Base-by-base conservation (phyloP, 1,140 invertebrate genomes). In the Alviniconcha marisindica region DNA sequence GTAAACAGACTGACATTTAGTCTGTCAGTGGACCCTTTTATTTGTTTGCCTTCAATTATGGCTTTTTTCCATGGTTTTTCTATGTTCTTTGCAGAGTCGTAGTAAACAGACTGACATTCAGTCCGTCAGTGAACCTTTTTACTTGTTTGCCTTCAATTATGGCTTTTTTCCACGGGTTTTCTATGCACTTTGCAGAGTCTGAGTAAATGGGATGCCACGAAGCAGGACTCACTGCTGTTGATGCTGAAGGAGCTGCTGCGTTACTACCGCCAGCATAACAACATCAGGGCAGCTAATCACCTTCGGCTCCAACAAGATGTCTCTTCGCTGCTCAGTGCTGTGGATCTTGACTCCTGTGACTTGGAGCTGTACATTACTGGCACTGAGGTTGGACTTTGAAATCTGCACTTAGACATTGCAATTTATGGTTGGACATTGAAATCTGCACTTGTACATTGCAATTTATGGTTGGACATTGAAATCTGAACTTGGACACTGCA, bases 331-430 rank as follows among this genome's bases (percentile, higher is more conserved):
- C 38, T 63, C 38, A 28, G 12, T 24, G 31, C 31, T 14, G 4
- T 36, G 2, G 38, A 60, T 36, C n/a, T 60, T 14, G 42, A 44
- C 14, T 18, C 54, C 4, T 31, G 42, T 42, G 73, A 83, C 38
- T 38, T 83, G 31, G 73, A 83, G 73, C 66, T 82, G 24, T 84
- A 31, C 71, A 48, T 77, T n/a, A 77, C 74, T 76, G 36, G 77
- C 33, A 82, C 36, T 76, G 81, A 80, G 76, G 81, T 88, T 48
- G 5, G 44, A 18, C 44, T 18, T 48, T 10, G 44, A 48, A n/a
- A n/a, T n/a, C n/a, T n/a, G n/a, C n/a, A n/a, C n/a, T n/a, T n/a
- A n/a, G n/a, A n/a, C n/a, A n/a, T n/a, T n/a, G n/a, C n/a, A n/a
- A n/a, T n/a, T n/a, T n/a, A n/a, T n/a, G n/a, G n/a, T n/a, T n/a